Evolutionary conservation across 1,140 invertebrate species (phyloP).

Genomic region (Drosophila quadrilineata): DNA sequence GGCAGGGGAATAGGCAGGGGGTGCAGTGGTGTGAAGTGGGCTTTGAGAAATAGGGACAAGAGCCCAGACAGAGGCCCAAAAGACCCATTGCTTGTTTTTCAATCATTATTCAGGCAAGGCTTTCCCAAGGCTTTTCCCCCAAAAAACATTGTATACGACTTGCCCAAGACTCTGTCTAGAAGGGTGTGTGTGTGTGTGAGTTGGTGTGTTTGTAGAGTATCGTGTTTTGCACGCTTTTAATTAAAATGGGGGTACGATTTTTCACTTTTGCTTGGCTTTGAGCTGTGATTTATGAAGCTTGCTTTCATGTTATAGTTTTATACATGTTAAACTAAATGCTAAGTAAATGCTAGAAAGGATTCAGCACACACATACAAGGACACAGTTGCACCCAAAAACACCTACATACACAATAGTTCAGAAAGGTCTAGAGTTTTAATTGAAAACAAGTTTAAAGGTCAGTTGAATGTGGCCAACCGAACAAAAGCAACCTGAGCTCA

Average conservation of each 20-base stretch:
- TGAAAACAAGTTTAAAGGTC: conserved; percentile 75
- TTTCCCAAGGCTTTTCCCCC: conserved; percentile 63
- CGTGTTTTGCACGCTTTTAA: conserved; percentile 79
- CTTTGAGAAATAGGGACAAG: not conserved
- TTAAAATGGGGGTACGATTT: conserved; percentile 77
- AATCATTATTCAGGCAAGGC: conserved; percentile 76
- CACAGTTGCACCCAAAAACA: not conserved
- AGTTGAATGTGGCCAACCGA: conserved; percentile 48
- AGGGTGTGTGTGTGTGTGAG: conserved; percentile 14
- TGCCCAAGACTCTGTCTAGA: conserved; percentile 22
- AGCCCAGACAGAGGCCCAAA: not conserved
- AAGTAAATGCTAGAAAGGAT: conserved; percentile 72
- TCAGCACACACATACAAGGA: conserved; percentile 26
- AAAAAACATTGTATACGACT: conserved; percentile 63
- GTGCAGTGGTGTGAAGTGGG: not conserved
- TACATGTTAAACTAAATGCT: conserved; percentile 67
- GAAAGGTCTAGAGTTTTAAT: conserved; percentile 54
- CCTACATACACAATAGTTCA: conserved; percentile 4
- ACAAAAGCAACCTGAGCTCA: conserved; percentile 26
- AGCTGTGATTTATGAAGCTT: conserved; percentile 75
- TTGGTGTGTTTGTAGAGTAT: conserved; percentile 47
- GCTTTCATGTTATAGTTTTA: conserved; percentile 75
- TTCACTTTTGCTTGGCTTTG: conserved; percentile 70
- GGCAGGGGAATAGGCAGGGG: too few species aligned
- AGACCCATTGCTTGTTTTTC: conserved; percentile 66